Base-by-base conservation (phyloP, 2,888 invertebrate genomes). In the Stenodema calcarata region DNA sequence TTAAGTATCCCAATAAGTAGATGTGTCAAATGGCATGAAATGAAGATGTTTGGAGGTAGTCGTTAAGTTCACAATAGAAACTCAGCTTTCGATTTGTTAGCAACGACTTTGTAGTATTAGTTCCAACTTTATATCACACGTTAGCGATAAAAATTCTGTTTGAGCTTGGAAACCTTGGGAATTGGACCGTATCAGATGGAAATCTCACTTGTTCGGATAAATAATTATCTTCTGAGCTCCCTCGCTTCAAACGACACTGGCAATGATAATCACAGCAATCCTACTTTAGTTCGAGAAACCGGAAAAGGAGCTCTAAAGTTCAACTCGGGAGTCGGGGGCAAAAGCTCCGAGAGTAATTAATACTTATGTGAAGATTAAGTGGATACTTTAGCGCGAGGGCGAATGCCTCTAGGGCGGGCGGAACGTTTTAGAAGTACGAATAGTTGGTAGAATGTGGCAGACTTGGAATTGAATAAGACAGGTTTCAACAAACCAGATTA, bases 401-500 rank as follows among this genome's bases (percentile, higher is more conserved):
- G 18, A 73, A 73, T 73, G 35, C 73, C 35, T 73, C 41, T 16
- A n/a, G n/a, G n/a, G n/a, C n/a, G 35, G 35, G 73, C 14, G 28
- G 69, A 41, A 28, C 62, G 70, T 54, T 80, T 50, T 69, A 42
- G 69, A 44, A 30, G 69, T 18, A 70, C 18, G 62, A 70, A 82
- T 41, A 69, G 70, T 82, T 18, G 30, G 23, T 82, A 35, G 80
- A 30, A 41, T 35, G 62, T 35, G n/a, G 44, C 54, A 35, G 70
- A 41, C n/a, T 70, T 18, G 69, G 82, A 70, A 69, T 82, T 69
- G 82, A 82, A 82, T 82, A 82, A 54, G 82, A 82, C 82, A 82
- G 82, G 62, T 82, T 82, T 42, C 70, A 35, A 69, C 69, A 27
- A 82, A 82, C 82, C 70, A 44, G 82, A 82, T 82, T 82, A 82